Percentiles rank a stretch among this genome's conserved stretches.
Conservation (phyloP, 2,888 invertebrate genomes). For the Aromia moschata region DNA sequence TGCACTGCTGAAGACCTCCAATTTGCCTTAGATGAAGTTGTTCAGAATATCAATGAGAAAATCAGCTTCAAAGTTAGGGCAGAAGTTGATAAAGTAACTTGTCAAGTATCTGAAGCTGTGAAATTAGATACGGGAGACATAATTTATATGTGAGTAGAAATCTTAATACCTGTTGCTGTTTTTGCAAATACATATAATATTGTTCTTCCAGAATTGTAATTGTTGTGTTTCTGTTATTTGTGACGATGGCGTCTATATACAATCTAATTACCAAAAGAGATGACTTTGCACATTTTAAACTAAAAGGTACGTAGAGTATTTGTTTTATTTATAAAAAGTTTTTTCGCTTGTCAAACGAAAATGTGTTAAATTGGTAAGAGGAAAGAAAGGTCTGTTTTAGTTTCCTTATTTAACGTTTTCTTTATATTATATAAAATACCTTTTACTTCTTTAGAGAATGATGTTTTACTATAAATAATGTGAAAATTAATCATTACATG, state of each 20-base stretch:
- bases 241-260: conserved; percentile 32
- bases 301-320: conserved; percentile 13
- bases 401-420: too few relatives aligned
- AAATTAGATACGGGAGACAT: conserved; percentile 30
- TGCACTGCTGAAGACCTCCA: conserved; percentile 67
- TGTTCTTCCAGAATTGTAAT: conserved; percentile 11
- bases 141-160: conserved; percentile 39
- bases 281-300: conserved; percentile 30
- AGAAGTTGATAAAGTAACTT: conserved; percentile 34
- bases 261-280: conserved; percentile 38
- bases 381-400: too few relatives aligned
- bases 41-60: conserved; percentile 32
- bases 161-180: too few relatives aligned
- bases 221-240: conserved; percentile 22
- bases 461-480: too few relatives aligned
- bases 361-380: too few relatives aligned
- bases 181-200: too few relatives aligned
- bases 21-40: conserved; percentile 42
- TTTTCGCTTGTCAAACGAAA: too few relatives aligned
- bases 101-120: conserved; percentile 30
- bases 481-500: too few relatives aligned
- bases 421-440: too few relatives aligned
- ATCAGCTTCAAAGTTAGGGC: conserved; percentile 31
- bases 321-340: background rate
- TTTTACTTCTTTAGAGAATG: too few relatives aligned